A percentile compares a stretch with the other conserved stretches of the same genome.
Conservation (phyloP, 1,140 invertebrate genomes). For the Pseudomyrmex gracilis region DNA sequence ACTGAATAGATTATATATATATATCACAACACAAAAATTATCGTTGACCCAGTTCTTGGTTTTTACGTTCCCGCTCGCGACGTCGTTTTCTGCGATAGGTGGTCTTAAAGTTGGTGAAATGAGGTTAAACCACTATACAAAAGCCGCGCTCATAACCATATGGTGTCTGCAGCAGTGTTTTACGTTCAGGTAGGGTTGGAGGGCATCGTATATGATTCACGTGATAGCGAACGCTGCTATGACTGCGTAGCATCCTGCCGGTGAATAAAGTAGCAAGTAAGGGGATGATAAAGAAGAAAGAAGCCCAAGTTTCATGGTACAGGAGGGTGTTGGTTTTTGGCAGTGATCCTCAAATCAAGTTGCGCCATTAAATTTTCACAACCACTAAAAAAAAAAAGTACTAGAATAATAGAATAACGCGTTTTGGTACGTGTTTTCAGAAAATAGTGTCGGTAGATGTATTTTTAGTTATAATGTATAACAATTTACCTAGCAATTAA, state of each 20-base stretch:
- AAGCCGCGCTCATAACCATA: slow-evolving; percentile 70
- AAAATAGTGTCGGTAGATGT: not conserved
- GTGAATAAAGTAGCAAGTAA: slow-evolving; percentile 66
- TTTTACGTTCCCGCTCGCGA: slow-evolving; percentile 45
- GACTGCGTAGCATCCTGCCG: slow-evolving; percentile 64
- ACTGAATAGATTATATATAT: not conserved
- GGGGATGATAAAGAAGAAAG: slow-evolving; percentile 62
- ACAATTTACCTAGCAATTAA: not conserved
- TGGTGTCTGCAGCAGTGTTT: slow-evolving; percentile 73
- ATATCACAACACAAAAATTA: slow-evolving; percentile 39
- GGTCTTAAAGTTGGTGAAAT: slow-evolving; percentile 62
- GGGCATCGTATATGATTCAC: slow-evolving; percentile 60
- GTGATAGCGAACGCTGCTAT: slow-evolving; percentile 53
- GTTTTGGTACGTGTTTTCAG: not conserved
- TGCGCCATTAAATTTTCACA: not conserved
- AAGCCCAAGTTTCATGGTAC: slow-evolving; percentile 16
- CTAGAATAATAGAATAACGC: not conserved
- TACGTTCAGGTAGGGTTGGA: slow-evolving; percentile 66
- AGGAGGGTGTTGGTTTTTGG: slow-evolving; percentile 7
- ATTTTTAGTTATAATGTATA: not conserved
- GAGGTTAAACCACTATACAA: slow-evolving; percentile 68
- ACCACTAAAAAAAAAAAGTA: not conserved
- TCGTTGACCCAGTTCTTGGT: slow-evolving; percentile 48
- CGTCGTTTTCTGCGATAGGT: slow-evolving; percentile 37
- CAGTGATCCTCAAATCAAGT: slow-evolving; percentile 49